Base-by-base conservation (phyloP, 2,888 invertebrate species). In the Nebria brevicollis region DNA sequence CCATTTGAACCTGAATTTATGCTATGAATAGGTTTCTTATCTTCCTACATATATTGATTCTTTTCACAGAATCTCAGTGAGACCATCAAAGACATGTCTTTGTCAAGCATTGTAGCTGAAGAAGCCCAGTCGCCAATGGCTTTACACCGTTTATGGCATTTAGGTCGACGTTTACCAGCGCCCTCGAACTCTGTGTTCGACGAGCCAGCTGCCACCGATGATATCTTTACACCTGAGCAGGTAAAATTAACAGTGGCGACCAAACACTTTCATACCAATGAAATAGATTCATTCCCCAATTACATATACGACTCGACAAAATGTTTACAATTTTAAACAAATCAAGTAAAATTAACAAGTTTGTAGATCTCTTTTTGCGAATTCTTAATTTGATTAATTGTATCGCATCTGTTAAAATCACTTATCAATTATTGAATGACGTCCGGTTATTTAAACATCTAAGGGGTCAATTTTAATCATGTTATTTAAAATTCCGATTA, bases 161-260 rank as follows among this genome's bases (percentile, higher is more conserved):
- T 81, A 8, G 81, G 81, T 26, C 41, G 81, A 65, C 75, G 81
- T 66, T 66, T 81, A 41, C 41, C 80, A 15, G 76, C 75, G 4
- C 81, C 76, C 13, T 70, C 75, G 6, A 75, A 54, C 26, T 80
- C 80, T n/a, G 54, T 81, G 15, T 77, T 81, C 43, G 77, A 77
- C 34, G 77, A 81, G 11, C 66, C 66, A 26, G 72, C 41, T 64
- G 66, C 72, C n/a, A 76, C 41, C 8, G 77, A 77, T 26, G 81
- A 81, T 72, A 72, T 81, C 13, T 81, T 81, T 43, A 41, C 26
- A 15, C 70, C 81, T 42, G 81, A 81, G 8, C 81, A 81, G 81
- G 81, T 81, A 81, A 72, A 70, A 64, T 20, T 75, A 15, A 26
- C 42, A 70, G 34, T 70, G 54, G 54, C 54, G 54, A 54, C 54